Conservation (phyloP, 2,113 vertebrate species). For the Solenodon paradoxus region DNA sequence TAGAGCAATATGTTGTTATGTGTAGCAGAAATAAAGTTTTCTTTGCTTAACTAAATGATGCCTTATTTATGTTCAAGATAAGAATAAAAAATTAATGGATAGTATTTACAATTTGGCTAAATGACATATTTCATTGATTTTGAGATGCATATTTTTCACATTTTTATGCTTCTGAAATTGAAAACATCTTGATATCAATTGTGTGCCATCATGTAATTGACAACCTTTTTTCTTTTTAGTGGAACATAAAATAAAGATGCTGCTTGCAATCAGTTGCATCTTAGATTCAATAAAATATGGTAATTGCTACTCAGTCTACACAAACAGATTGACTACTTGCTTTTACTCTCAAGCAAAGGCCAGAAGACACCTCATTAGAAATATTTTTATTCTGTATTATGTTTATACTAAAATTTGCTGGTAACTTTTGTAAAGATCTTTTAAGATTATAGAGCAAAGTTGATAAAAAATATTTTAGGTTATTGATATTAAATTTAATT, state of each 20-base stretch:
- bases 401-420: constrained; percentile 16
- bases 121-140: constrained; percentile 57
- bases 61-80: constrained; percentile 73
- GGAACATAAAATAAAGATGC: not conserved
- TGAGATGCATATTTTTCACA: constrained; percentile 35
- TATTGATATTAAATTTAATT: constrained; percentile 14
- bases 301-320: not conserved
- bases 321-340: not conserved
- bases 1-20: constrained; percentile 72
- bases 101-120: constrained; percentile 61
- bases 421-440: not conserved
- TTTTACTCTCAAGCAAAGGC: constrained; percentile 2
- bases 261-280: constrained; percentile 9
- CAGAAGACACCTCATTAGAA: constrained; percentile 8
- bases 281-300: constrained; percentile 49
- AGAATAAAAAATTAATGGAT: constrained; percentile 61
- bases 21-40: constrained; percentile 75
- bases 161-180: not conserved
- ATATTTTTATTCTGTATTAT: not conserved
- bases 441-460: not conserved
- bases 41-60: constrained; percentile 73
- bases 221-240: not conserved
- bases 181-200: not conserved
- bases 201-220: not conserved
- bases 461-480: not conserved